A percentile compares a stretch with the other conserved stretches of the same genome.
phyloP scores from a whole-genome alignment of 1,140 invertebrate genomes.

The Nylanderia fulva region DNA sequence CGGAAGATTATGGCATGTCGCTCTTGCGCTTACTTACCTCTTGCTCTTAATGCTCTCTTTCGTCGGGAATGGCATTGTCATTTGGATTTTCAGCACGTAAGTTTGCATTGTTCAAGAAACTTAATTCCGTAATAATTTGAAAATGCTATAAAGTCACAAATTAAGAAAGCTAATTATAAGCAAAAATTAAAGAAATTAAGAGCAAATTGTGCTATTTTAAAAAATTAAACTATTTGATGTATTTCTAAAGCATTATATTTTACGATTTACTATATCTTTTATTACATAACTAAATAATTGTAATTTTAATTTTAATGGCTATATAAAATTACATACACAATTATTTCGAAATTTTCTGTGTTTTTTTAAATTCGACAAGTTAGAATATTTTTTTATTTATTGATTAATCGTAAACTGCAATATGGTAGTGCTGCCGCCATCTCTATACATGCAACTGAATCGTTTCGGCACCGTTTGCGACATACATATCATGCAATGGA shows the following conservation, averaged over 20 bases:
- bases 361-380: background rate
- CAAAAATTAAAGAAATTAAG: background rate
- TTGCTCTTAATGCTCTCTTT: constrained; percentile 89
- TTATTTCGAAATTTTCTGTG: background rate
- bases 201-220: background rate
- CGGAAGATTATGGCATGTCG: constrained; percentile 90
- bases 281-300: background rate
- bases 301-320: background rate
- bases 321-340: background rate
- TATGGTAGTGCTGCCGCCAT: constrained; percentile 32
- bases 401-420: background rate
- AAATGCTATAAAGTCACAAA: background rate
- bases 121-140: background rate
- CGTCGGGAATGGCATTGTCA: constrained; percentile 92
- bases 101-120: constrained; percentile 73
- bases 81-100: constrained; percentile 94
- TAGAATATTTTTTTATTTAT: background rate
- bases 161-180: background rate
- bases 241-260: background rate
- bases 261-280: background rate
- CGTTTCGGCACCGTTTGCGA: background rate
- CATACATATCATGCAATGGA: background rate
- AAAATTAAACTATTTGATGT: background rate
- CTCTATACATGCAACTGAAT: constrained; percentile 21
- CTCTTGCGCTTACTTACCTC: constrained; percentile 91